Evolutionary conservation across 2,888 invertebrate genomes (phyloP).

Genomic region (Crioceris asparagi): DNA sequence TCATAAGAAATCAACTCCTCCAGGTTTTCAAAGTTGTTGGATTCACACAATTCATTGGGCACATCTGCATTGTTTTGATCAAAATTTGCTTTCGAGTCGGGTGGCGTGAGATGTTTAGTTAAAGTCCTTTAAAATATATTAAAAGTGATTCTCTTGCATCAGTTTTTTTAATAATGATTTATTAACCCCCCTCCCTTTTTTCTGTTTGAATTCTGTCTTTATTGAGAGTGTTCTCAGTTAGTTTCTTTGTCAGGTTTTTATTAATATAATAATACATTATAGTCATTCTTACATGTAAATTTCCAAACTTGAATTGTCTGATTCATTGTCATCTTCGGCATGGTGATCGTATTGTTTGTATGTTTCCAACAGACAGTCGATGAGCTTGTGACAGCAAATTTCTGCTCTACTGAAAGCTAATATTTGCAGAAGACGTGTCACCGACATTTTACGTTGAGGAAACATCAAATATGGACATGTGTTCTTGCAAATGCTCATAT

Average conservation of each 20-base stretch:
- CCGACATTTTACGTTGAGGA: constrained; percentile 59
- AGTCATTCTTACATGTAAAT: constrained; percentile 49
- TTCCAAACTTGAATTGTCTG: constrained; percentile 59
- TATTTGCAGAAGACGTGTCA: constrained; percentile 65
- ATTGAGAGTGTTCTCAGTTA: too few relatives aligned
- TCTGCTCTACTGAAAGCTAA: constrained; percentile 58
- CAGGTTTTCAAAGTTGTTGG: constrained; percentile 36
- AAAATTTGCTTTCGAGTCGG: constrained; percentile 28
- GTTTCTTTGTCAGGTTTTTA: too few relatives aligned
- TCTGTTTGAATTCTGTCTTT: too few relatives aligned
- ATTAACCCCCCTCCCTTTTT: too few relatives aligned
- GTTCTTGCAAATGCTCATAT: constrained; percentile 59
- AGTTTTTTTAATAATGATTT: too few relatives aligned
- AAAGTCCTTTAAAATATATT: constrained; percentile 45
- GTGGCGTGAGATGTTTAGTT: constrained; percentile 60
- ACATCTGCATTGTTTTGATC: constrained; percentile 5
- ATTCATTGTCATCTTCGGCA: constrained; percentile 39
- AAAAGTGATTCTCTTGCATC: too few relatives aligned
- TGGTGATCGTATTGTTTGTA: constrained; percentile 48
- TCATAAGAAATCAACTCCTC: constrained; percentile 56
- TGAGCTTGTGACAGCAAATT: constrained; percentile 58
- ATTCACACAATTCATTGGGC: constrained; percentile 25
- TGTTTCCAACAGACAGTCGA: constrained; percentile 55
- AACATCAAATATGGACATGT: constrained; percentile 62
- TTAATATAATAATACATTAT: not conserved